These are phyloP conservation scores for Diorhabda sublineata DNA, from an alignment of 1,140 invertebrate genomes.

Conservation along the genomic window DNA sequence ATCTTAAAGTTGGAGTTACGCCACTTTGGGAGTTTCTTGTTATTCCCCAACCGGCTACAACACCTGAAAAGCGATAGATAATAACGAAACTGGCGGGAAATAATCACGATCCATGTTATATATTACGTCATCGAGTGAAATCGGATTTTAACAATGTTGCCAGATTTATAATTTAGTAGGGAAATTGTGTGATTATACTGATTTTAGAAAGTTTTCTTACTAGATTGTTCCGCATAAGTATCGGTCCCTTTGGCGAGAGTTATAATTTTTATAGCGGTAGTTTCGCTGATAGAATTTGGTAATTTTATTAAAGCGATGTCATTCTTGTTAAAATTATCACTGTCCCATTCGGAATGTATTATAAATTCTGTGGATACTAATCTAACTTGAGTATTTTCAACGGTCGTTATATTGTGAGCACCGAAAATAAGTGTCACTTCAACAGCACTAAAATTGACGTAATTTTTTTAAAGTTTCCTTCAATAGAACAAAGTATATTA, in stretches of 20 bases:
- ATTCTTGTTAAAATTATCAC: constrained; percentile 5
- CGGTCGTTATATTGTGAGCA: constrained; percentile 10
- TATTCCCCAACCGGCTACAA: constrained; percentile 24
- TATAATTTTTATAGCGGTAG: constrained; percentile 20
- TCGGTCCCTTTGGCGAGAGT: constrained; percentile 15
- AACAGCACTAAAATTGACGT: constrained; percentile 11
- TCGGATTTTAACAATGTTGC: too few species aligned
- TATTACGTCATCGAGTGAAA: too few species aligned
- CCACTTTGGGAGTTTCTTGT: constrained; percentile 14
- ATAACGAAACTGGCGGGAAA: too few species aligned
- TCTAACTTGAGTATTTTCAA: constrained; percentile 9
- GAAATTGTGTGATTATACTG: too few species aligned
- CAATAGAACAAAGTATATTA: background rate
- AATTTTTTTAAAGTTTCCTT: background rate
- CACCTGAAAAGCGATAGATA: constrained; percentile 14
- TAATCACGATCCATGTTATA: too few species aligned
- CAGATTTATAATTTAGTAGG: too few species aligned
- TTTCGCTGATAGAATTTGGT: constrained; percentile 7
- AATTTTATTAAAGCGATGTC: constrained; percentile 27
- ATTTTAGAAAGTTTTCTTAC: too few species aligned
- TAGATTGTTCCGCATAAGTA: constrained; percentile 12
- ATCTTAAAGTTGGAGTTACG: constrained; percentile 21
- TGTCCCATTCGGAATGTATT: constrained; percentile 10
- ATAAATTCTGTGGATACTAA: constrained; percentile 10
- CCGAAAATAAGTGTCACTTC: constrained; percentile 15